A percentile compares a stretch with the other conserved stretches of the same genome.
These are phyloP conservation scores for Micronisus gabar DNA, from an alignment of 2,113 vertebrate species.

Conservation along the genomic window DNA sequence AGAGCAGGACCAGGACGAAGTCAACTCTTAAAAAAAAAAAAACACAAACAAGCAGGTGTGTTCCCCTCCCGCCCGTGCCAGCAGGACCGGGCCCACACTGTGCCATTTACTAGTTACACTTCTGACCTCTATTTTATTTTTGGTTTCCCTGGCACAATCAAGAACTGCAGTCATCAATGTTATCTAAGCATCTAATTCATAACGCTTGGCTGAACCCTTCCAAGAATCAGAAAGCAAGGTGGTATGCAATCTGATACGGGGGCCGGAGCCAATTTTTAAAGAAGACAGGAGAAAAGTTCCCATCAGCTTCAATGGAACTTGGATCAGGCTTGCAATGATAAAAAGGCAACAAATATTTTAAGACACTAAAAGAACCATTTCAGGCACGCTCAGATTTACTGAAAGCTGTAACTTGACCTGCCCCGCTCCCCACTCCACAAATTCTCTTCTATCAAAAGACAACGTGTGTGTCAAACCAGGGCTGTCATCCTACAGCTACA, in stretches of 20 bases:
- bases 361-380: conserved; percentile 41
- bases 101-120: background rate
- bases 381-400: conserved; percentile 36
- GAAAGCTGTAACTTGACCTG: conserved; percentile 49
- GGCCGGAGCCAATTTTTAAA: conserved; percentile 13
- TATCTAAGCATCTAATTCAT: conserved; percentile 61
- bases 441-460: conserved; percentile 48
- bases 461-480: background rate
- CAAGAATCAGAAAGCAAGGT: conserved; percentile 56
- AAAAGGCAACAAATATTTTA: conserved; percentile 55
- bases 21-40: background rate
- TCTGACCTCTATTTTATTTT: conserved; percentile 53
- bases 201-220: conserved; percentile 55
- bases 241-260: conserved; percentile 25
- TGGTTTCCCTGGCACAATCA: conserved; percentile 27
- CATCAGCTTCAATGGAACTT: conserved; percentile 35
- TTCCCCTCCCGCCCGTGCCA: background rate
- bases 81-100: background rate
- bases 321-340: conserved; percentile 31
- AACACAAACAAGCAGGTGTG: background rate
- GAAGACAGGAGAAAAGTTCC: conserved; percentile 18
- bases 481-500: background rate
- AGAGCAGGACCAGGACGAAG: background rate
- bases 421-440: background rate
- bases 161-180: conserved; percentile 39